Base-by-base conservation (phyloP, 2,888 invertebrate species). In the Ichneumoninae sp. region DNA sequence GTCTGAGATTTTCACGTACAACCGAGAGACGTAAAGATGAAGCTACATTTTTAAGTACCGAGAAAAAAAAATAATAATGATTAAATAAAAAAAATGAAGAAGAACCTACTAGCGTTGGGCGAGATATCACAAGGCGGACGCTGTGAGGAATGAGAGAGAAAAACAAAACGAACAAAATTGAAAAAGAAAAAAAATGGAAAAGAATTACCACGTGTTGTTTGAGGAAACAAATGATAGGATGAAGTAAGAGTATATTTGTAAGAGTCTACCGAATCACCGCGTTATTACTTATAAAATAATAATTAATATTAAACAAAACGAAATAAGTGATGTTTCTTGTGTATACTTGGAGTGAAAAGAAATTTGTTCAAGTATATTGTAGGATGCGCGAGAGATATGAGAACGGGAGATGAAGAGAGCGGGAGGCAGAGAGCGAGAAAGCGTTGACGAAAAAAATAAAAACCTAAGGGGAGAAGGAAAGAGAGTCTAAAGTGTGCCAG, bases 261-360 rank as follows among this genome's bases (percentile, higher is more conserved):
- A 87, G 87, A 87, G 83, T 89, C 83, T 87, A 87, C 78, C 75
- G 85, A 88, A 87, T 88, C 86, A 87, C 70, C 80, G 85, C 86
- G 87, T 89, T 89, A 89, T 85, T 86, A 89, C 81, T 87, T 87
- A 88, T 87, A 40, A 85, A 85, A 87, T 85, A 85, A 83, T 84
- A 75, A 81, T 60, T 76, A 81, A 83, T 83, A 80, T 76, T 76
- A 52, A 77, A 79, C 74, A 87, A 73, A 87, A 88, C 83, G 70
- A 78, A 57, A 77, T 86, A 86, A 85, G 85, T 86, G 85, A 88
- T 87, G 85, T 88, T 86, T 89, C 83, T 89, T 83, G 86, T 89
- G 85, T 88, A 86, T 87, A 89, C 78, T 82, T 85, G 85, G 68
- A 40, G 77, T 52, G 57, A 66, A 66, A 22, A 52, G 70, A 85